Base-by-base conservation (phyloP, 92 coral and sea anemone genomes). In the Blastomussa wellsi region DNA sequence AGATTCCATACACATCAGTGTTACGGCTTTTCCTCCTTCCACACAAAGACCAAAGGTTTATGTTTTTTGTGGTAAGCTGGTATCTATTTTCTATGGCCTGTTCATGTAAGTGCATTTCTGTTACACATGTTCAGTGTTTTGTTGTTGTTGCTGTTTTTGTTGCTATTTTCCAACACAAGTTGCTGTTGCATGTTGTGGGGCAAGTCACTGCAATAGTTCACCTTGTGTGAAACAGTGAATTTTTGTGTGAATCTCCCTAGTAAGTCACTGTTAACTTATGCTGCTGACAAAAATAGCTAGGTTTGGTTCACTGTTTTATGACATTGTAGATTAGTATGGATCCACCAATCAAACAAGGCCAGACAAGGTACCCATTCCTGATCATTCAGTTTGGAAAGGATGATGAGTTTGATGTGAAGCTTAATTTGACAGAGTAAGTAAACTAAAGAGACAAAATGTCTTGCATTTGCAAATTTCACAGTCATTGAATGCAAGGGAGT, bases 331-430 rank as follows among this genome's bases (percentile, higher is more conserved):
- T 97, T 19, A 91, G 97, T 83, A 92, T 95, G 89, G 99, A 97
- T 87, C 99, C 99, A 29, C 99, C 99, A 35, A 97, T 97, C 71
- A 97, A 97, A 72, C 99, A 97, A 88, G 99, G 99, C 53, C 99
- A 97, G 78, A 97, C 99, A 72, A 92, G 99, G 68, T 97, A 97
- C 49, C 99, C 99, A 78, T 97, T 97, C 89, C 91, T 97, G 22
- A 97, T 97, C 67, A 93, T 92, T 89, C 98, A 93, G 89, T 97
- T 97, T 84, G 98, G 88, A 69, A 97, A 97, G 75, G 95, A 97
- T 86, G 99, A 92, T 62, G 98, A 97, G 64, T 92, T 95, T 73
- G 99, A 97, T 84, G 99, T 95, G 48, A 94, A 92, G 72, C 90
- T 97, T 38, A 94, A 97, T 77, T 77, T 97, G 73, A 85, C 99